Conservation (phyloP, 2,888 invertebrate species). For the Zygaena filipendulae region DNA sequence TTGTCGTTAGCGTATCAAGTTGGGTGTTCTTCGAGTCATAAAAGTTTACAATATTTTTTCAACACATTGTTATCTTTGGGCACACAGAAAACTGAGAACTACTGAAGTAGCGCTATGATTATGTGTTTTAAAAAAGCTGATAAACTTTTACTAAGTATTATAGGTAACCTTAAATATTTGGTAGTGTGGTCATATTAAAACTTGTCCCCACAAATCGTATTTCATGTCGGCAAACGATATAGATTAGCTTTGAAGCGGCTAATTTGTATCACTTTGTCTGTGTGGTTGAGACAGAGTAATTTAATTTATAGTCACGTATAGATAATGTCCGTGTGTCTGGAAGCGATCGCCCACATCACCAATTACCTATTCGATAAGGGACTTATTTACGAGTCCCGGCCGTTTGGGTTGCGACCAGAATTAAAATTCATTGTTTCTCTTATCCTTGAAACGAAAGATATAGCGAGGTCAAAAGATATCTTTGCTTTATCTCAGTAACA, state of each 20-base stretch:
- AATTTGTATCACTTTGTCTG: constrained; percentile 33
- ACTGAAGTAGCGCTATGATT: constrained; percentile 47
- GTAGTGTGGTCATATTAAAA: too few relatives aligned
- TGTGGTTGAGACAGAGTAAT: constrained; percentile 31
- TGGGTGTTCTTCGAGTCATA: constrained; percentile 36
- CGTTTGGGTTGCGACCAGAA: constrained; percentile 35
- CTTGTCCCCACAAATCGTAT: too few relatives aligned
- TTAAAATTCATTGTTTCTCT: constrained; percentile 67
- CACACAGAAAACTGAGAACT: constrained; percentile 39
- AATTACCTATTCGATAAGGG: constrained; percentile 64
- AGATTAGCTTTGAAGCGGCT: too few relatives aligned
- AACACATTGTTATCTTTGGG: constrained; percentile 34
- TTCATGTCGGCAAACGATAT: too few relatives aligned
- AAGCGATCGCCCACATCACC: constrained; percentile 55
- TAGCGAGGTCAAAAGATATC: constrained; percentile 57
- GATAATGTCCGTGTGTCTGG: constrained; percentile 33
- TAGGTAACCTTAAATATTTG: too few relatives aligned
- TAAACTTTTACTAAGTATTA: constrained; percentile 35
- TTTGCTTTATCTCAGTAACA: constrained; percentile 53
- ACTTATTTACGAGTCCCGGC: constrained; percentile 49
- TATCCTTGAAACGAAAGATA: constrained; percentile 55
- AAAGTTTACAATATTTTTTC: constrained; percentile 36
- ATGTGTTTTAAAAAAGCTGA: constrained; percentile 35
- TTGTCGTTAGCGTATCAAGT: too few relatives aligned
- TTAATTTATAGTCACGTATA: constrained; percentile 43